Evolutionary conservation across 2,113 vertebrate genomes (phyloP), one percentile per base, ranked within the genome.

Genomic region (Plecturocebus donacophilus): DNA sequence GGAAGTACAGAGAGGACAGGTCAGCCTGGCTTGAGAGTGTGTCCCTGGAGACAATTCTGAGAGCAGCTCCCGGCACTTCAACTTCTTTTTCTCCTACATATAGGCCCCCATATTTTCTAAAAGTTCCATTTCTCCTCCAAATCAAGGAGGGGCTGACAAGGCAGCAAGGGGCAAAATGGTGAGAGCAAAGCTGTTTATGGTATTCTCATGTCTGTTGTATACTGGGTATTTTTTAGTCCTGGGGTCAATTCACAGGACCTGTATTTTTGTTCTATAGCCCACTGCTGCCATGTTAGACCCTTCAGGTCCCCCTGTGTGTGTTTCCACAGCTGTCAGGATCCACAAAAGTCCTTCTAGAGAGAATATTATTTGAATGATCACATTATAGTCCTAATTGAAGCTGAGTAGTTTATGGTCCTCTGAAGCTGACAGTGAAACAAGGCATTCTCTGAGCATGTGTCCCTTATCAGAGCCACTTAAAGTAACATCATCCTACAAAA

Each of bases 381-480:
- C 10, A 90, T 93, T 94, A 49, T 20, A 54, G 76, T 89, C 64
- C 90, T 81, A 93, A 96, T 54, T 94, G 83, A 84, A 94, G 68
- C 73, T 82, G 85, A 94, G 82, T 10, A 66, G 45, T 19, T 75
- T 81, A 54, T n/a, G 71, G 76, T 8, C 90, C 86, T 95, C 73
- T 58, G 94, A 79, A 93, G 89, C 96, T 87, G 91, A 94, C 87
- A 89, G 91, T 71, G 80, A 96, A 79, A 75, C 56, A 84, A 0
- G 40, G 47, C 84, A 88, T 91, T 79, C 80, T 84, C 93, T 0
- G 49, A 70, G 76, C 17, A 7, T 27, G 73, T 96, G 87, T 38
- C 96, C 97, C 93, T 97, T 81, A 92, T 2, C 98, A 96, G 91
- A 98, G 95, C 95, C 97, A 96, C 95, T 97, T 95, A 96, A 95